These are phyloP conservation scores for Hemibagrus wyckioides DNA, from an alignment of 2,113 vertebrate genomes.

Conservation along the genomic window DNA sequence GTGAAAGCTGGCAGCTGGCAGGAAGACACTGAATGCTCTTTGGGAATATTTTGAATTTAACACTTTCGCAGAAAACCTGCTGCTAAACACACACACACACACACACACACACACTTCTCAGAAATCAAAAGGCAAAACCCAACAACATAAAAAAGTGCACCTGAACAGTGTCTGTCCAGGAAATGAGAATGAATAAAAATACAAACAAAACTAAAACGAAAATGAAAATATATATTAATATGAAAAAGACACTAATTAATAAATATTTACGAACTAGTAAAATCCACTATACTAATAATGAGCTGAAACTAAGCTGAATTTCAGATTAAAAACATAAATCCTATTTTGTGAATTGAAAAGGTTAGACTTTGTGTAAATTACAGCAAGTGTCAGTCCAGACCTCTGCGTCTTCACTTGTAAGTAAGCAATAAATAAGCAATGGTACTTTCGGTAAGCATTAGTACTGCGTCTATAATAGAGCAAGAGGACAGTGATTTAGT, in stretches of 20 bases:
- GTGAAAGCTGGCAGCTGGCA: not conserved
- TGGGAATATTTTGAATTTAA: not conserved
- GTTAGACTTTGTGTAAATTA: not conserved
- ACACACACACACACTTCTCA: not conserved
- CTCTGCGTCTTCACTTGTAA: not conserved
- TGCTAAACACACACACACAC: not conserved
- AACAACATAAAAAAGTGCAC: not conserved
- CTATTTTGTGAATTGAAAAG: not conserved
- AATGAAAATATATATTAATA: not conserved
- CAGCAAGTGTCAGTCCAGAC: not conserved
- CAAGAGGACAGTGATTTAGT: slow-evolving; percentile 24
- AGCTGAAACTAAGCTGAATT: not conserved
- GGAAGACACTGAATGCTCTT: not conserved
- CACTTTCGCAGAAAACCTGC: not conserved
- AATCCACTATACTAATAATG: not conserved
- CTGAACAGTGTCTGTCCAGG: not conserved
- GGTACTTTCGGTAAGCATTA: not conserved
- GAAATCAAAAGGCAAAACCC: not conserved
- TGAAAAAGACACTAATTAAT: not conserved
- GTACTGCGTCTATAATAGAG: slow-evolving; percentile 27
- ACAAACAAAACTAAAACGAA: not conserved
- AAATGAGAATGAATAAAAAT: not conserved
- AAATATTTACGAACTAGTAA: not conserved
- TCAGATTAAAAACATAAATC: not conserved
- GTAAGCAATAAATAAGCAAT: not conserved